Conservation (phyloP, 2,888 invertebrate genomes). For the Keiferia lycopersicella region DNA sequence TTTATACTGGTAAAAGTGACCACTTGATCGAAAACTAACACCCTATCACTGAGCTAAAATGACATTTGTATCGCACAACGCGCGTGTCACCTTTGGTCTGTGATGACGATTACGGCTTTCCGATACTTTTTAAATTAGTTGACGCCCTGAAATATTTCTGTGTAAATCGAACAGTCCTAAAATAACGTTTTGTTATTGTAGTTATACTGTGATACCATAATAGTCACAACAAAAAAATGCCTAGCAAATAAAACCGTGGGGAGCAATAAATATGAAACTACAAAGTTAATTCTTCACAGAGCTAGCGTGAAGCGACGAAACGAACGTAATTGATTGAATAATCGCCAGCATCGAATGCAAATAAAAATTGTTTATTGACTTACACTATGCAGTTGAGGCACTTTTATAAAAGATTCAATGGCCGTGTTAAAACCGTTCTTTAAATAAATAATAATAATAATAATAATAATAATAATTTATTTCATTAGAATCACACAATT, state of each 20-base stretch:
- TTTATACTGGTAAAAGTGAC: no score
- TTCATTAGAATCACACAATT: no score
- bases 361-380: conserved; percentile 30
- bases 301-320: conserved; percentile 17
- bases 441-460: background rate
- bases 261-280: conserved; percentile 16
- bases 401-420: conserved; percentile 14
- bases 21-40: no score
- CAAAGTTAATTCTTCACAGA: conserved; percentile 14
- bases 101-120: no score
- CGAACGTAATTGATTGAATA: conserved; percentile 19
- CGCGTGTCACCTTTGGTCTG: no score
- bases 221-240: background rate
- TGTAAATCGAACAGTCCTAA: no score
- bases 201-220: background rate
- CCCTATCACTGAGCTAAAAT: no score
- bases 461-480: no score
- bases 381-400: conserved; percentile 12
- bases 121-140: no score
- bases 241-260: conserved; percentile 2
- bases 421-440: background rate
- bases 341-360: conserved; percentile 10
- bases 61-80: no score
- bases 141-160: no score
- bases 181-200: no score